A percentile compares a stretch with the other conserved stretches of the same genome.
phyloP scores from a whole-genome alignment of 2,113 vertebrate species.

The Dipodomys ordii region DNA sequence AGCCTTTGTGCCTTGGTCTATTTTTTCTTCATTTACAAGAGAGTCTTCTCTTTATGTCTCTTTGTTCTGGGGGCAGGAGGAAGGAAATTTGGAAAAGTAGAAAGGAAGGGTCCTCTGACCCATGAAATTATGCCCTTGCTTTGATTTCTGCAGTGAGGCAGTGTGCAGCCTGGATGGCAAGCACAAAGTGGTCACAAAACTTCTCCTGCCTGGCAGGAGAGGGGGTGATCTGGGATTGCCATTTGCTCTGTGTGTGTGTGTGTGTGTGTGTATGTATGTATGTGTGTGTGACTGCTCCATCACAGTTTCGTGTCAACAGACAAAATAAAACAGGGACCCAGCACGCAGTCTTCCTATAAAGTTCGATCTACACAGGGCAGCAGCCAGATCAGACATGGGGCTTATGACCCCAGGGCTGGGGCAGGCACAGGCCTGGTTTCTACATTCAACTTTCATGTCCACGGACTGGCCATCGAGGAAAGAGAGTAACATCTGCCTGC shows the following conservation, averaged over 20 bases:
- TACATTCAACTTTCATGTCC: too few relatives aligned
- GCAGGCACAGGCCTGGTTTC: neutral
- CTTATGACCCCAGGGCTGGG: fast-evolving
- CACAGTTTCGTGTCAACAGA: fast-evolving
- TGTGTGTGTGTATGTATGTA: too few relatives aligned
- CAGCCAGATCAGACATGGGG: fast-evolving
- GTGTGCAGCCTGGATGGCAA: neutral
- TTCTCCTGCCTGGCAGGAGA: neutral
- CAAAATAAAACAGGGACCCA: fast-evolving
- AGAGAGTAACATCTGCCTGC: neutral
- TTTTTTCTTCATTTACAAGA: neutral
- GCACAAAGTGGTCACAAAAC: fast-evolving
- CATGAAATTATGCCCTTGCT: neutral
- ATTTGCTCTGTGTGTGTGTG: fast-evolving
- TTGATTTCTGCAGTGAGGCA: neutral
- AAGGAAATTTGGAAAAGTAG: neutral
- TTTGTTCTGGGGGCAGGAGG: neutral
- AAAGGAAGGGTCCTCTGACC: neutral
- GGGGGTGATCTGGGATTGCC: neutral
- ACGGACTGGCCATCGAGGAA: neutral
- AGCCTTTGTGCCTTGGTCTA: neutral
- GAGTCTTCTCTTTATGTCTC: constrained; percentile 5
- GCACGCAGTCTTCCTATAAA: too few relatives aligned
- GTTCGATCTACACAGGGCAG: neutral
- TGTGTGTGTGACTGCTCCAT: neutral